Conservation (phyloP, 2,888 invertebrate genomes). For the Apodemia zela region DNA sequence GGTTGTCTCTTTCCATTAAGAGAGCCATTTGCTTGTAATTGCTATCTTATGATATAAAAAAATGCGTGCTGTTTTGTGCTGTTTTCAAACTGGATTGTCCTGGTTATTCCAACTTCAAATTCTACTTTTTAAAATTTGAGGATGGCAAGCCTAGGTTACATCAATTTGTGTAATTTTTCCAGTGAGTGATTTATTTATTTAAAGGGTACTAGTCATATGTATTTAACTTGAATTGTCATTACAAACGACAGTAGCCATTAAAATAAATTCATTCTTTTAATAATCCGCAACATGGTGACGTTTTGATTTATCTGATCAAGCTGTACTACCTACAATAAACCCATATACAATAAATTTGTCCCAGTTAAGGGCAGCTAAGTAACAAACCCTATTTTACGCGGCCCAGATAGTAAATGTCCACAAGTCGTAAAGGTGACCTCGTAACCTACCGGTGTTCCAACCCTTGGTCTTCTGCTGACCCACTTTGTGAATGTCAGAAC, state of each 20-base stretch:
- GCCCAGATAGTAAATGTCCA: slow-evolving; percentile 35
- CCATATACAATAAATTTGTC: not conserved
- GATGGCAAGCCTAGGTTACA: too few relatives aligned
- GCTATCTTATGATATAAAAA: too few relatives aligned
- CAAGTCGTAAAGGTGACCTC: slow-evolving; percentile 56
- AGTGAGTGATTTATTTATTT: too few relatives aligned
- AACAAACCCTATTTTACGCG: slow-evolving; percentile 24
- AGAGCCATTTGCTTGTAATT: too few relatives aligned
- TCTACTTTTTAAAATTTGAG: too few relatives aligned
- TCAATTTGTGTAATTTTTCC: too few relatives aligned
- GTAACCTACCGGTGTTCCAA: slow-evolving; percentile 49
- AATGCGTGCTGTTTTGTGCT: too few relatives aligned
- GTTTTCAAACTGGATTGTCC: too few relatives aligned
- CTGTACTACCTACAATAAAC: not conserved
- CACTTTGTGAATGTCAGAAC: slow-evolving; percentile 54
- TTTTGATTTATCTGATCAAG: not conserved
- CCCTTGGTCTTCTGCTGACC: slow-evolving; percentile 50
- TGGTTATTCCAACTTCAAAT: too few relatives aligned
- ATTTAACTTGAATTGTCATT: not conserved
- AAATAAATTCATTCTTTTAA: not conserved
- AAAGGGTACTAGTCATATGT: not conserved
- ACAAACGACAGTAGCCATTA: not conserved
- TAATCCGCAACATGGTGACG: not conserved
- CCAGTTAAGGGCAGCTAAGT: not conserved
- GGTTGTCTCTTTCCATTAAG: too few relatives aligned